A percentile compares a stretch with the other conserved stretches of the same genome.
Conservation (phyloP, 2,113 vertebrate species). For the Ictalurus punctatus region DNA sequence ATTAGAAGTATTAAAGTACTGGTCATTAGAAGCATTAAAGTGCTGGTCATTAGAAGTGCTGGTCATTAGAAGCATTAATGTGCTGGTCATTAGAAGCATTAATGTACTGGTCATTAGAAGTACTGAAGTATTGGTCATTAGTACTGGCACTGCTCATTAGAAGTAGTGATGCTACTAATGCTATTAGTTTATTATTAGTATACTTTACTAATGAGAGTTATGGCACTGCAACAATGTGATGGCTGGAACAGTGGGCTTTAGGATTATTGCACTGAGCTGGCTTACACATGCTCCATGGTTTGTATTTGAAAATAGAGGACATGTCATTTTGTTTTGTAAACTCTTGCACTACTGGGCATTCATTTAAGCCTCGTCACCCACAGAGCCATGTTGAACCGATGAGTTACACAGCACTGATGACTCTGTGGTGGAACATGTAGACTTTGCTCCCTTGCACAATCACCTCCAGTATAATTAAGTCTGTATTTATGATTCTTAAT, state of each 20-base stretch:
- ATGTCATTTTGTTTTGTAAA: not conserved
- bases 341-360: not conserved
- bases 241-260: not conserved
- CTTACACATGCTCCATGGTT: not conserved
- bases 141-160: not conserved
- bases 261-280: conserved; percentile 13
- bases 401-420: not conserved
- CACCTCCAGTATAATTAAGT: not conserved
- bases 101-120: not conserved
- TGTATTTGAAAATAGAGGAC: not conserved
- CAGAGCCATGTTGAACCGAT: conserved; percentile 14
- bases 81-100: not conserved
- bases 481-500: not conserved
- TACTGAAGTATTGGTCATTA: not conserved
- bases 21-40: not conserved
- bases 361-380: conserved; percentile 9
- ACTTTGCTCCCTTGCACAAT: not conserved
- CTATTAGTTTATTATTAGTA: not conserved
- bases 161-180: not conserved
- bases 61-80: not conserved
- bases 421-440: not conserved
- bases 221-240: not conserved
- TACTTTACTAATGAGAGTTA: not conserved
- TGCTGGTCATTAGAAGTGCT: not conserved
- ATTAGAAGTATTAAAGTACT: not conserved